phyloP scores from a whole-genome alignment of 1,140 invertebrate species.

The Drosophila kanapiae region DNA sequence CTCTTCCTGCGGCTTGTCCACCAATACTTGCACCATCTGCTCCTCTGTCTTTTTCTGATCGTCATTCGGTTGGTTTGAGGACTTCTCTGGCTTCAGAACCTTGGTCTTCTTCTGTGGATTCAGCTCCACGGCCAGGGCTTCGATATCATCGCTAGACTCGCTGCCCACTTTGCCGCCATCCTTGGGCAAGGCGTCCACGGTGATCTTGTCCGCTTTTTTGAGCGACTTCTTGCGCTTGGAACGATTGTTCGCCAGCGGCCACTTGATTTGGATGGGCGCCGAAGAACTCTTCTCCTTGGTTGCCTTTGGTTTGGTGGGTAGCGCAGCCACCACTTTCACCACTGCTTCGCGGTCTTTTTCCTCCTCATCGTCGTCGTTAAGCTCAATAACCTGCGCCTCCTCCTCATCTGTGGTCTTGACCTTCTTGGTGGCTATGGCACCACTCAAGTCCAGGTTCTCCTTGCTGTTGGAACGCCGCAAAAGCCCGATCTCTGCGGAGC shows the following conservation, averaged over 20 bases:
- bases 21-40: background rate
- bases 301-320: background rate
- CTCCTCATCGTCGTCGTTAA: conserved; percentile 46
- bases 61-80: background rate
- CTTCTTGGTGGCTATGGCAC: conserved; percentile 47
- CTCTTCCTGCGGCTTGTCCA: background rate
- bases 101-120: conserved; percentile 68
- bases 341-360: background rate
- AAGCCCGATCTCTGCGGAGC: conserved; percentile 25
- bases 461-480: conserved; percentile 63
- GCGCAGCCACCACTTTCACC: background rate
- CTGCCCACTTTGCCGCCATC: conserved; percentile 9
- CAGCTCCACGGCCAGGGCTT: conserved; percentile 47
- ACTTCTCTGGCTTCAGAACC: conserved; percentile 1
- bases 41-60: background rate
- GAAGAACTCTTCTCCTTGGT: conserved; percentile 7
- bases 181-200: background rate
- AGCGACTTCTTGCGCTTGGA: conserved; percentile 66
- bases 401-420: conserved; percentile 29
- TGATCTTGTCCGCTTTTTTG: conserved; percentile 22
- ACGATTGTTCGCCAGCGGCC: conserved; percentile 69
- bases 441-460: conserved; percentile 53
- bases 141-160: conserved; percentile 71
- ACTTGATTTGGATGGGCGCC: conserved; percentile 68
- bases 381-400: conserved; percentile 49